phyloP scores from a whole-genome alignment of 2,797 vertebrate species.

The Pangasius mekongensis region DNA sequence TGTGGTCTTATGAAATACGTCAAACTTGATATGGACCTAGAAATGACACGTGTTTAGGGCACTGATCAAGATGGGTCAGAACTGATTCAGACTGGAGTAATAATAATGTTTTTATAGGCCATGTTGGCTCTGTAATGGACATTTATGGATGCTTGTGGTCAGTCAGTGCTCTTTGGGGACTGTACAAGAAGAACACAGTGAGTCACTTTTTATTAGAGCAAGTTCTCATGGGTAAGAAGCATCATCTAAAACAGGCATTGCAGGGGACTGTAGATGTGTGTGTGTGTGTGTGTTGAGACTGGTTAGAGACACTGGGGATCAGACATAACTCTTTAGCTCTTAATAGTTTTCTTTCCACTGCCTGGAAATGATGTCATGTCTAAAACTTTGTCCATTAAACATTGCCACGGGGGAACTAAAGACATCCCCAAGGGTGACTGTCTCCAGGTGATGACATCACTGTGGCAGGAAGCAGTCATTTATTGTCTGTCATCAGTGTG shows the following conservation, averaged over 20 bases:
- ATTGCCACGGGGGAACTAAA: not conserved
- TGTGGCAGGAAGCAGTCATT: not conserved
- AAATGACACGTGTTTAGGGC: not conserved
- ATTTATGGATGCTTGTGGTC: not conserved
- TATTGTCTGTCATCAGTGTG: not conserved
- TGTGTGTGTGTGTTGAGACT: not conserved
- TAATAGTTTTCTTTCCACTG: constrained; percentile 2
- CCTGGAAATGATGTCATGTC: not conserved
- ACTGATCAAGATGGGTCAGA: not conserved
- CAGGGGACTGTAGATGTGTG: not conserved
- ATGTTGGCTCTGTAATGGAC: not conserved
- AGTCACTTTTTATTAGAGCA: not conserved
- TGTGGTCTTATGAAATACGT: not conserved
- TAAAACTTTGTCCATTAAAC: not conserved
- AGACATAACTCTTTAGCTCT: not conserved
- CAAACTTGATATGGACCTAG: not conserved
- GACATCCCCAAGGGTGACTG: not conserved
- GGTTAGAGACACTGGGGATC: not conserved
- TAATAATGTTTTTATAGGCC: not conserved
- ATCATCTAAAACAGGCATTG: not conserved
- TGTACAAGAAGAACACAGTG: not conserved
- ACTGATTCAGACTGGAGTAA: not conserved
- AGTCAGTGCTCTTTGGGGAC: not conserved
- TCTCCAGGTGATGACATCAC: constrained; percentile 14
- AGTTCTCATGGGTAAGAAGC: not conserved